phyloP scores from a whole-genome alignment of 2,888 invertebrate genomes.

The Chydorus sphaericus region DNA sequence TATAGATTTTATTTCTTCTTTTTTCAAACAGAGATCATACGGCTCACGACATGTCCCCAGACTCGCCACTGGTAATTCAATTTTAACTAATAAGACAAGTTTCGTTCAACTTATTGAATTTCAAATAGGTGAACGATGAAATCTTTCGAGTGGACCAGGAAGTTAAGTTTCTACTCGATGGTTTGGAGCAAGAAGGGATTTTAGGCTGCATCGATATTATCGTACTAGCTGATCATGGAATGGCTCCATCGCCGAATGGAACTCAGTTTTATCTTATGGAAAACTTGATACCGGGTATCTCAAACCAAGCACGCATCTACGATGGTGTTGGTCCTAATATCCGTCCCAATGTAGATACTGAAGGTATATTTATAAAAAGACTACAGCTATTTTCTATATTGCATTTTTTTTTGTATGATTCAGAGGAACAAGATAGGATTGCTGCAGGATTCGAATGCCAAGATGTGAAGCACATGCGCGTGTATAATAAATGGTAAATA shows the following conservation, averaged over 20 bases:
- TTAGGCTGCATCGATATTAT: conserved; percentile 24
- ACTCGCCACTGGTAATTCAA: conserved; percentile 6
- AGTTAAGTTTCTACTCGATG: not conserved
- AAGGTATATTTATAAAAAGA: too few relatives aligned
- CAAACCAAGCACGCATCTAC: not conserved
- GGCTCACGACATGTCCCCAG: not conserved
- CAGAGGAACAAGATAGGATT: conserved; percentile 10
- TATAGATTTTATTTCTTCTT: too few relatives aligned
- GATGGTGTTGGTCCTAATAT: conserved; percentile 4
- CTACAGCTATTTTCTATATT: too few relatives aligned
- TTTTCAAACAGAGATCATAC: conserved; percentile 34
- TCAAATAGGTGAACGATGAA: not conserved
- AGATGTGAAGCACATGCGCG: not conserved
- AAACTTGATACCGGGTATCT: not conserved
- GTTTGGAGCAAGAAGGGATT: conserved; percentile 6
- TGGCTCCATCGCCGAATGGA: conserved; percentile 8
- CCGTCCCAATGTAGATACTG: conserved; percentile 1
- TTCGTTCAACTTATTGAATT: too few relatives aligned
- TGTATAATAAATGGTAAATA: conserved; percentile 3
- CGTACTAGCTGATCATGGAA: conserved; percentile 25
- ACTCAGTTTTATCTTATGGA: not conserved
- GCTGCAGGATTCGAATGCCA: not conserved
- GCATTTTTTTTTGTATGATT: not conserved
- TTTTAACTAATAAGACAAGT: too few relatives aligned
- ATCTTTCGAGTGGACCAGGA: conserved; percentile 1